Evolutionary conservation across 2,797 vertebrate genomes (phyloP), one percentile per base, ranked within the genome.

Genomic region (Spinus olivaceus): DNA sequence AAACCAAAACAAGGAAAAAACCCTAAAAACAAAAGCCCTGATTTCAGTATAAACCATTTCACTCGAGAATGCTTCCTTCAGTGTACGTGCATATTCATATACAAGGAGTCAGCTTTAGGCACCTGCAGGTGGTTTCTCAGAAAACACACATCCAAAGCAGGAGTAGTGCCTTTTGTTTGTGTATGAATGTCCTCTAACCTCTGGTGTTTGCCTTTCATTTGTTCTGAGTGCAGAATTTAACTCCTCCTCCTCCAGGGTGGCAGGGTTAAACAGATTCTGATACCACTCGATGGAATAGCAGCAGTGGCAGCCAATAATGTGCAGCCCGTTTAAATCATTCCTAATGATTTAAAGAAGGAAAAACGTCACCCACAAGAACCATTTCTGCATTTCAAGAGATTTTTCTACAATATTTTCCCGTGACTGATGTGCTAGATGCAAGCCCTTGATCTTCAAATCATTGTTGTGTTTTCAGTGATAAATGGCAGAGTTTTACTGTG

Each of bases 311-410:
- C 82, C 85, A 86, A 77, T 83, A 64, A 91, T 86, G 33, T 12
- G 25, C 44, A 82, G 35, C 39, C 65, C 41, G 13, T 72, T 94
- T 77, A 92, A 76, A 82, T 73, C 74, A 49, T 91, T 91, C 61
- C 53, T 82, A 81, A 92, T 86, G 71, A 79, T 79, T 71, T 92
- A 71, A 81, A 85, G 81, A 66, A 81, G 86, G 70, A 56, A 54
- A 44, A 93, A 85, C 84, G 49, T 85, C 86, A 90, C 92, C 78
- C 85, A 67, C 33, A 95, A 94, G 92, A 87, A 51, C 72, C 50
- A 60, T 94, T 91, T 93, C 89, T 92, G 56, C 73, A 90, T 94
- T 92, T 91, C 80, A 50, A 60, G 76, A 89, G 41, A 66, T 90
- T 86, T 81, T 83, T 30, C 77, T 86, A 14, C 84, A 44, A 21